Evolutionary conservation across 92 coral and sea anemone species (phyloP).

Genomic region (Hydrozoanthus gracilis): DNA sequence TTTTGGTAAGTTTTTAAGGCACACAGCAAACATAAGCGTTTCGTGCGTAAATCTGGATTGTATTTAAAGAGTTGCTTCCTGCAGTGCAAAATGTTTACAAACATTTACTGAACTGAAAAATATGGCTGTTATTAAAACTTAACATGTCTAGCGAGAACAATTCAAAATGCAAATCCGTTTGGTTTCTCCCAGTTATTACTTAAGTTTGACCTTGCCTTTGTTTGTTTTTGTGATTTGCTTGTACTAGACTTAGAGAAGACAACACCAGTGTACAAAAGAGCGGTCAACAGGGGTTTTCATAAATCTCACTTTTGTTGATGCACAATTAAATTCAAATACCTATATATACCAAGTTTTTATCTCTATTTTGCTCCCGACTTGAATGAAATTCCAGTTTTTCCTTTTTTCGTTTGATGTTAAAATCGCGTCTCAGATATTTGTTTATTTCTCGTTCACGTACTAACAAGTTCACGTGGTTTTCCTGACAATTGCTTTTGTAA

Average conservation of each 20-base stretch:
- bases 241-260: neutral
- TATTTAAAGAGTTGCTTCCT: neutral
- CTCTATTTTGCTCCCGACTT: no score
- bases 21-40: neutral
- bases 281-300: neutral
- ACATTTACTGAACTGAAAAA: neutral
- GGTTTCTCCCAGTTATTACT: neutral
- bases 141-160: neutral
- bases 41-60: neutral
- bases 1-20: neutral
- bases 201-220: neutral
- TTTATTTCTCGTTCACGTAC: neutral
- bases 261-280: neutral
- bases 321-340: neutral
- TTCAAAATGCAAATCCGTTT: neutral
- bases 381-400: no score
- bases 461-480: neutral
- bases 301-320: neutral
- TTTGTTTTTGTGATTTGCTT: slow-evolving; percentile 5
- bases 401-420: no score
- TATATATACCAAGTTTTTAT: no score
- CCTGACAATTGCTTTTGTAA: neutral
- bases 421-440: neutral
- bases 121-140: neutral
- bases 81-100: neutral